Evolutionary conservation across 2,888 invertebrate species (phyloP).

Genomic region (Drosophila setosimentum): DNA sequence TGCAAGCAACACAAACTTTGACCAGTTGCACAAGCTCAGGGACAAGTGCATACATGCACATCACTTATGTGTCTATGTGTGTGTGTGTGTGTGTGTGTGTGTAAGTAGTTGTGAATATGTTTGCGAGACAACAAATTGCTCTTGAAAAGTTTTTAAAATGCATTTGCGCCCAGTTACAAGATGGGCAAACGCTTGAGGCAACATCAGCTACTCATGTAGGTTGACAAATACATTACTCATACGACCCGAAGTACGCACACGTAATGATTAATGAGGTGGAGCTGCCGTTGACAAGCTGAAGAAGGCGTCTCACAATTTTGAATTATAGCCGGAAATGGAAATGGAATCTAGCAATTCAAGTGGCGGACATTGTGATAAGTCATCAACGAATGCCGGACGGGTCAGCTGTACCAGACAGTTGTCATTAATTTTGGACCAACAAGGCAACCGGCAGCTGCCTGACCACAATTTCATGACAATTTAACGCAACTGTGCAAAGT

Average conservation of each 20-base stretch:
- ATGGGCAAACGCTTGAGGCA: conserved; percentile 38
- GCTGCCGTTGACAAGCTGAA: conserved; percentile 67
- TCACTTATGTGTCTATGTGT: neutral
- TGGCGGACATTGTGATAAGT: conserved; percentile 69
- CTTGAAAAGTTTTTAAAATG: conserved; percentile 69
- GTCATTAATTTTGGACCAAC: conserved; percentile 77
- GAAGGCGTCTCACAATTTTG: conserved; percentile 66
- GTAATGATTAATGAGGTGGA: conserved; percentile 65
- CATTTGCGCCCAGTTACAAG: conserved; percentile 55
- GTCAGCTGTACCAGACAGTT: conserved; percentile 76
- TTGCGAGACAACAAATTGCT: conserved; percentile 72
- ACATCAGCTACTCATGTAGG: neutral
- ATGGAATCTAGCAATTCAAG: conserved; percentile 51
- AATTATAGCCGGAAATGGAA: conserved; percentile 72
- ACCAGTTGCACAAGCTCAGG: conserved; percentile 57
- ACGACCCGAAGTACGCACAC: conserved; percentile 45
- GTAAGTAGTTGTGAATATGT: conserved; percentile 31
- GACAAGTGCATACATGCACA: conserved; percentile 20
- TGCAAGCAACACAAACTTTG: conserved; percentile 63
- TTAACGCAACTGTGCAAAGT: conserved; percentile 69
- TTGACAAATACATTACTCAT: conserved; percentile 71
- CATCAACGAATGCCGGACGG: conserved; percentile 68
- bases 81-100: conserved; percentile 2
- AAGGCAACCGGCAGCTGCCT: conserved; percentile 29
- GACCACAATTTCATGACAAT: conserved; percentile 76